These are phyloP conservation scores for Loxodonta africana DNA, from an alignment of 2,113 vertebrate species.

Conservation along the genomic window DNA sequence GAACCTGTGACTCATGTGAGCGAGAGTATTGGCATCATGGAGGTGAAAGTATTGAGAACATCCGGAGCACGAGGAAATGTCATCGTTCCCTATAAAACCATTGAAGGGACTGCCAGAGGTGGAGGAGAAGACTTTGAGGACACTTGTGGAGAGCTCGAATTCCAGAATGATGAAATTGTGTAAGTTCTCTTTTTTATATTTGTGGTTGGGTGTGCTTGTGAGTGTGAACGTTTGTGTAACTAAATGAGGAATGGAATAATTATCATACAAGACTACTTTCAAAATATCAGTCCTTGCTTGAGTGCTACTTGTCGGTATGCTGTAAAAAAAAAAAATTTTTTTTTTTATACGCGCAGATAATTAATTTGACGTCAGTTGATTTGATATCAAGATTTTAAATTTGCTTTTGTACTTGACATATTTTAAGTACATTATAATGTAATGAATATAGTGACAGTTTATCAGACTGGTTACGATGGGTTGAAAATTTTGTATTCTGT, in stretches of 20 bases:
- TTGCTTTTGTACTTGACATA: background rate
- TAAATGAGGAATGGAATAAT: background rate
- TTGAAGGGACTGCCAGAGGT: conserved; percentile 95
- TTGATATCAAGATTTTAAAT: background rate
- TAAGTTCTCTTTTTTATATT: conserved; percentile 89
- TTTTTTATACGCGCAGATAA: background rate
- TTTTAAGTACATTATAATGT: background rate
- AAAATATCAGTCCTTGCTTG: background rate
- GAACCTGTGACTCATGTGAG: conserved; percentile 93
- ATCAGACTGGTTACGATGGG: background rate
- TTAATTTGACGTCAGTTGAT: background rate
- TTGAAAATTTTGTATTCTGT: conserved; percentile 15
- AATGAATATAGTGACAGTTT: background rate
- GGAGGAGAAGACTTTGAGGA: conserved; percentile 99
- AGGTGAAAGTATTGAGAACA: conserved; percentile 95
- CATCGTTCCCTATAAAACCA: conserved; percentile 95
- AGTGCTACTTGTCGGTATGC: background rate
- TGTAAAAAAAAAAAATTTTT: background rate
- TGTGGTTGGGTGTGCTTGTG: background rate
- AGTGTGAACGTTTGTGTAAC: background rate
- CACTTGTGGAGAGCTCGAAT: conserved; percentile 95
- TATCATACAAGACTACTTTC: background rate
- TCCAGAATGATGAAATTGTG: conserved; percentile 97
- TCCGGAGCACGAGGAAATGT: conserved; percentile 96
- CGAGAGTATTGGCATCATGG: conserved; percentile 96